Percentiles rank a stretch among this genome's conserved stretches.
Conservation (phyloP, 2,797 vertebrate species). For the Arctocebus calabarensis region DNA sequence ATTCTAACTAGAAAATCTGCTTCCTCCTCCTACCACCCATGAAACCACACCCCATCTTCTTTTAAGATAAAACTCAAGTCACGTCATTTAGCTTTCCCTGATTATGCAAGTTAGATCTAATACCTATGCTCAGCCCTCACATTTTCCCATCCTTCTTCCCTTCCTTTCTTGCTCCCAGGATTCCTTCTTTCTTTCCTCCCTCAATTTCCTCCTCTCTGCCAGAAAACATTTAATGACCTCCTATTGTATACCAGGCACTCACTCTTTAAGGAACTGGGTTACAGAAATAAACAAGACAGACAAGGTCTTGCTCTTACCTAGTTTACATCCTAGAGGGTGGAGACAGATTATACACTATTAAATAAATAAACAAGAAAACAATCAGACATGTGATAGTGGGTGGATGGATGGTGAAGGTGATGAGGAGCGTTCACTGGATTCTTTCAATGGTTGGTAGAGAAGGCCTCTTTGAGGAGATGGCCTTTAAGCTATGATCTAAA, state of each 20-base stretch:
- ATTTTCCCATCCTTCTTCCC: background rate
- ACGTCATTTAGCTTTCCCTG: background rate
- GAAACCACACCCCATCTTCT: background rate
- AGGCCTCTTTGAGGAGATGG: background rate
- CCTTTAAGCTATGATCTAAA: background rate
- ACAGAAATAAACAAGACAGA: background rate
- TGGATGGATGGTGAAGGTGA: background rate
- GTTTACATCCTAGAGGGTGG: background rate
- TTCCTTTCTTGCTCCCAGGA: background rate
- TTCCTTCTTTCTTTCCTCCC: background rate
- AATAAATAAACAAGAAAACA: conserved; percentile 35
- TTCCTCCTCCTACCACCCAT: background rate
- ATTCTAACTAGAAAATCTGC: conserved; percentile 44
- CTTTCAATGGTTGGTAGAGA: background rate
- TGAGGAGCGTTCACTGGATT: background rate
- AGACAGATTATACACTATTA: background rate
- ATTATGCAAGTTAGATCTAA: background rate
- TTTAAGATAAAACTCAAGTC: conserved; percentile 17
- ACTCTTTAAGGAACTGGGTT: conserved; percentile 7
- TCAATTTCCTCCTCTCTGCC: background rate
- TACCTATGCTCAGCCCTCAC: background rate
- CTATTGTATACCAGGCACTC: background rate
- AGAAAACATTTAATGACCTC: conserved; percentile 39
- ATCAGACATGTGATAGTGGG: background rate
- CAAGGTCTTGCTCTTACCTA: background rate